Percentiles rank a stretch among this genome's conserved stretches.
These are phyloP conservation scores for Helicoverpa armigera DNA, from an alignment of 1,140 invertebrate genomes.

Conservation along the genomic window DNA sequence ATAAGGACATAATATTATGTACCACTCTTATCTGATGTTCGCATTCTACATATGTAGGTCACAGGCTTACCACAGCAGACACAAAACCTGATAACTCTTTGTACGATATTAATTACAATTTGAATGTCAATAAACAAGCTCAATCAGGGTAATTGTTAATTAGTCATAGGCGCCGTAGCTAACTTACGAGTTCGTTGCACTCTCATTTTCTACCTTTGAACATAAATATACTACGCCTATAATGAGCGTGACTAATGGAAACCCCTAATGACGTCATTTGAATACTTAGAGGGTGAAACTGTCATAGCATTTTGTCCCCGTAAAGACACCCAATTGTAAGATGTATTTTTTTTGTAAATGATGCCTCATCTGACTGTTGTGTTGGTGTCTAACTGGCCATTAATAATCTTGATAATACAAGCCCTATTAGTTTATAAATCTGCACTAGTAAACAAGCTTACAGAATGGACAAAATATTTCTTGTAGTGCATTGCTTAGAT, in stretches of 20 bases:
- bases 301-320: neutral
- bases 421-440: too few species aligned
- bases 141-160: conserved; percentile 26
- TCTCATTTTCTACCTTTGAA: neutral
- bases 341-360: too few species aligned
- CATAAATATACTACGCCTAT: neutral
- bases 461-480: too few species aligned
- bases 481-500: too few species aligned
- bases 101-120: conserved; percentile 26
- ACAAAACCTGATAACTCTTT: conserved; percentile 19
- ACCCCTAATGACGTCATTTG: conserved; percentile 28
- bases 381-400: too few species aligned
- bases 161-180: conserved; percentile 9
- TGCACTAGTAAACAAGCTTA: too few species aligned
- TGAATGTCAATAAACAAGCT: conserved; percentile 22
- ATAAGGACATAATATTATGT: too few species aligned
- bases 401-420: too few species aligned
- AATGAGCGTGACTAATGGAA: neutral
- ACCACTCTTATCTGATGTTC: neutral
- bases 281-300: conserved; percentile 8
- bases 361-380: too few species aligned
- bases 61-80: conserved; percentile 6
- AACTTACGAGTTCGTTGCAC: conserved; percentile 11
- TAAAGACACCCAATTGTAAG: neutral
- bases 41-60: conserved; percentile 7